Evolutionary conservation across 2,113 vertebrate species (phyloP).

Genomic region (Spea multiplicata): DNA sequence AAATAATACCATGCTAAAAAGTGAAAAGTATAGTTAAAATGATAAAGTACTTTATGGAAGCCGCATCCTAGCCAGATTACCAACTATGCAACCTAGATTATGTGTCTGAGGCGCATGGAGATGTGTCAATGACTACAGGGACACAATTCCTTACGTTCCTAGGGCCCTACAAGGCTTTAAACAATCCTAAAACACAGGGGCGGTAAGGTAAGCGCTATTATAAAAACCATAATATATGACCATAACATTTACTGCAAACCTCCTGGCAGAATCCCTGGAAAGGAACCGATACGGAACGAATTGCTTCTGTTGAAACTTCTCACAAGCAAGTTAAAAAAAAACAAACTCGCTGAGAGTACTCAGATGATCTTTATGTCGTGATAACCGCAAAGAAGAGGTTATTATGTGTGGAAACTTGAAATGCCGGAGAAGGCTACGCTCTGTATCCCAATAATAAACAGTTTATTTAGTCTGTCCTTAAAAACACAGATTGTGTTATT

Average conservation of each 20-base stretch:
- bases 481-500: not conserved
- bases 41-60: too few relatives aligned
- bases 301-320: constrained; percentile 10
- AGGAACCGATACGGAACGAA: constrained; percentile 34
- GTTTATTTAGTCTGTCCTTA: constrained; percentile 26
- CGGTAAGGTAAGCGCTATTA: too few relatives aligned
- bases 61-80: too few relatives aligned
- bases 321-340: not conserved
- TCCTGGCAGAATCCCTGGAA: constrained; percentile 34
- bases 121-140: too few relatives aligned
- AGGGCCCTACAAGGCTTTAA: too few relatives aligned
- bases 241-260: constrained; percentile 9
- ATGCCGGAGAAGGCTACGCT: constrained; percentile 21
- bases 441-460: constrained; percentile 17
- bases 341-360: constrained; percentile 22
- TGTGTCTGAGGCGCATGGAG: too few relatives aligned
- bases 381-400: constrained; percentile 12
- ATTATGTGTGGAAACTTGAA: constrained; percentile 12
- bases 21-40: too few relatives aligned
- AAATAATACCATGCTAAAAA: too few relatives aligned
- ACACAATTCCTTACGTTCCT: too few relatives aligned
- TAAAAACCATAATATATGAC: too few relatives aligned
- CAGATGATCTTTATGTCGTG: constrained; percentile 26
- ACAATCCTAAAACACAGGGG: too few relatives aligned
- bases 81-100: too few relatives aligned